A percentile compares a stretch with the other conserved stretches of the same genome.
These are phyloP conservation scores for Sebastiscus tertius DNA, from an alignment of 2,797 vertebrate species.

Conservation along the genomic window DNA sequence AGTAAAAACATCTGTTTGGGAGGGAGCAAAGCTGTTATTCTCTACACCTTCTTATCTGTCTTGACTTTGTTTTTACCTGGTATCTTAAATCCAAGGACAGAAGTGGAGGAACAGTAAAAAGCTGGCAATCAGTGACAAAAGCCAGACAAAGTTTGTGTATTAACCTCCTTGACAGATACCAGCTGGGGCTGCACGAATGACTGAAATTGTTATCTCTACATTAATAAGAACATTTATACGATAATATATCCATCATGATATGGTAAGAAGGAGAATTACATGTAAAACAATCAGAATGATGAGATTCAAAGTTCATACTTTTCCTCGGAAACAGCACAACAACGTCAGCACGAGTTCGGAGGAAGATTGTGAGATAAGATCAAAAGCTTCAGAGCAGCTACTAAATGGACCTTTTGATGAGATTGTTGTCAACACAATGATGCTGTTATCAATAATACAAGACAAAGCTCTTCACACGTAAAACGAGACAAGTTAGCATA, in stretches of 20 bases:
- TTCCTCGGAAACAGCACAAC: not conserved
- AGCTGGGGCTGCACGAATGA: not conserved
- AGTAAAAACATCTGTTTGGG: not conserved
- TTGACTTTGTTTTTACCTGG: not conserved
- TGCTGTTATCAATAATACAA: not conserved
- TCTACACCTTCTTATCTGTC: not conserved
- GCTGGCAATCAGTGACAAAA: not conserved
- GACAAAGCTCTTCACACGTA: rapidly evolving
- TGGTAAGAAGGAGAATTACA: not conserved
- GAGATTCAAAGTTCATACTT: not conserved
- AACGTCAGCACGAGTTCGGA: not conserved
- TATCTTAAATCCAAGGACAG: not conserved
- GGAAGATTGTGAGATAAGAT: not conserved
- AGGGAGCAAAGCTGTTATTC: not conserved
- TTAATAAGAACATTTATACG: not conserved
- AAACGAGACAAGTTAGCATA: not conserved
- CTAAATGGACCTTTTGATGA: not conserved
- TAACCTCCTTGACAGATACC: not conserved
- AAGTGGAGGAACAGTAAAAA: not conserved
- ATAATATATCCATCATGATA: not conserved
- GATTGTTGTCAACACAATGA: not conserved
- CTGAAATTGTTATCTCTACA: not conserved
- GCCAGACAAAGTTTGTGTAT: not conserved
- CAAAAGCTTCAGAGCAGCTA: too few species aligned
- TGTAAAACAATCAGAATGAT: not conserved